phyloP scores from a whole-genome alignment of 2,113 vertebrate genomes.

The Callithrix jacchus region DNA sequence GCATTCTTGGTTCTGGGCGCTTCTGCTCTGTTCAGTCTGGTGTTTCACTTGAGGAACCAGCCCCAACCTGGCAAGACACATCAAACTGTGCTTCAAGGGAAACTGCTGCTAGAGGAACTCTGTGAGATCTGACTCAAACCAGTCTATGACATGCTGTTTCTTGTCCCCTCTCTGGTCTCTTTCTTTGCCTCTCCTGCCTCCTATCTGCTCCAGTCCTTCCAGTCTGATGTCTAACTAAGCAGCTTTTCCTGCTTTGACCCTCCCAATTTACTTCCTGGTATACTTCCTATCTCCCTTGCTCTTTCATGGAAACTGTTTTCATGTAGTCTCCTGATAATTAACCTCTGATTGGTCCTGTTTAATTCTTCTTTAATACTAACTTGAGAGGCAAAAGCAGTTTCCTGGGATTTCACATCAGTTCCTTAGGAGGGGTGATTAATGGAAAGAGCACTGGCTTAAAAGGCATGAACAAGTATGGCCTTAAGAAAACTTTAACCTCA shows the following conservation, averaged over 20 bases:
- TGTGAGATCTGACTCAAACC: not conserved
- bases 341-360: not conserved
- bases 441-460: conserved; percentile 13
- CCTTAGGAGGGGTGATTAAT: not conserved
- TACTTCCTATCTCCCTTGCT: conserved; percentile 30
- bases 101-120: not conserved
- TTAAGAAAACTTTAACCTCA: conserved; percentile 29
- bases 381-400: conserved; percentile 21
- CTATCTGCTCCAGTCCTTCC: not conserved
- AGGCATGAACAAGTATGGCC: not conserved
- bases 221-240: not conserved
- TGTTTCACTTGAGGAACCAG: not conserved
- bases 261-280: conserved; percentile 40
- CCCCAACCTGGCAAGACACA: not conserved
- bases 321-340: not conserved
- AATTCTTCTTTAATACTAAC: not conserved
- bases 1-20: not conserved
- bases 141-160: not conserved
- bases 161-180: not conserved
- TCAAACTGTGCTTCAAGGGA: not conserved
- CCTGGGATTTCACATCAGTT: not conserved
- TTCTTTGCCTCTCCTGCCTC: not conserved
- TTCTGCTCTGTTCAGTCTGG: not conserved
- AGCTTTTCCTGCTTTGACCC: conserved; percentile 4
- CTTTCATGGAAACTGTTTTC: conserved; percentile 37